Base-by-base conservation (phyloP, 2,888 invertebrate genomes). In the Lobophora halterata region DNA sequence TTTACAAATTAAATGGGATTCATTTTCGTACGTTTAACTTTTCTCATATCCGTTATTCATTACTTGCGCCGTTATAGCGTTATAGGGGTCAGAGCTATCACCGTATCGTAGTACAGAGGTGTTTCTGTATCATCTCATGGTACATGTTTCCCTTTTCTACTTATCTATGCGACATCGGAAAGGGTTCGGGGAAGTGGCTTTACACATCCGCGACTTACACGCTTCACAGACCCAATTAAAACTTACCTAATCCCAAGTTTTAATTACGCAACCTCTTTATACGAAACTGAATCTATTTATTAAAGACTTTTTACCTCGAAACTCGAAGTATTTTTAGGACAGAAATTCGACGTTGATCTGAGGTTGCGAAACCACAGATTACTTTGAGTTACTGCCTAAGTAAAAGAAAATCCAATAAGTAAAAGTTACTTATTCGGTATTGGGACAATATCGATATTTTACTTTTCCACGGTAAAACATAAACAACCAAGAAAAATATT, bases 201-300 rank as follows among this genome's bases (percentile, higher is more conserved):
- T 44, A 50, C 48, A 53, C 42, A 45, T 50, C 43, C 36, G 21
- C 45, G 41, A 29, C 42, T 41, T 30, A 29, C 39, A 33, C 46
- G 23, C 24, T 34, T 43, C 41, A 28, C 23, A 44, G 39, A 55
- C 53, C 59, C 65, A 65, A 68, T 68, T 67, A 66, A 68, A 68
- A 68, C 68, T 68, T 65, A 45, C 45, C 57, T 65, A 62, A 68
- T 68, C 48, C 55, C 48, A 68, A 68, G 57, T 68, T 68, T 67
- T 65, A 68, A 68, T 68, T 61, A 65, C 63, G 61, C 58, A 46
- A 54, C 62, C 61, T 65, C 61, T 50, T 64, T 61, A 63, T 59
- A 46, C 49, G 39, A 60, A 65, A 62, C 53, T 49, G 39, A 41
- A 61, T 65, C 67, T 64, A 67, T 67, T 61, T 55, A 58, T 49